A percentile compares a stretch with the other conserved stretches of the same genome.
These are phyloP conservation scores for Puffinus mauretanicus DNA, from an alignment of 2,113 vertebrate species.

Conservation along the genomic window DNA sequence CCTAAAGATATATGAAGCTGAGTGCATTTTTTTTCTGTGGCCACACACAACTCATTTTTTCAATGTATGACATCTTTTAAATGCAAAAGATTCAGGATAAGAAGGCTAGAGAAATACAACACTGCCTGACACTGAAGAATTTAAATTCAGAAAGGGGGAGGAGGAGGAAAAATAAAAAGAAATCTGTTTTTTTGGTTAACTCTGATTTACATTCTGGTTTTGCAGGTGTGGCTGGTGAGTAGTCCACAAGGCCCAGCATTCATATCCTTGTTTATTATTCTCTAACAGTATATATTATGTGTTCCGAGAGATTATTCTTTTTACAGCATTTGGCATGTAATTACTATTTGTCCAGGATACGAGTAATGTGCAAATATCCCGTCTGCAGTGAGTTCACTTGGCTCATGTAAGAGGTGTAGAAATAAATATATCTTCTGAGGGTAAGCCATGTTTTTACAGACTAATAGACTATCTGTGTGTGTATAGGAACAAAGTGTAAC, in stretches of 20 bases:
- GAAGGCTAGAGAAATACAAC: not conserved
- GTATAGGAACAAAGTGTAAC: not conserved
- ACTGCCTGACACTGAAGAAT: not conserved
- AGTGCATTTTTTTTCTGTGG: not conserved
- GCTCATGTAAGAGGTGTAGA: not conserved
- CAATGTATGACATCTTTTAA: not conserved
- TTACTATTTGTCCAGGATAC: not conserved
- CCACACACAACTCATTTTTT: not conserved
- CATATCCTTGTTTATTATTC: not conserved
- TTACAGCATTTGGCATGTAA: not conserved
- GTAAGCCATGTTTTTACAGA: not conserved
- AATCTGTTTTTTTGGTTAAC: not conserved
- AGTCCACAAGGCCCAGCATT: not conserved
- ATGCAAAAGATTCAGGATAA: not conserved
- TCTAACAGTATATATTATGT: not conserved
- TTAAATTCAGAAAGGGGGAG: not conserved
- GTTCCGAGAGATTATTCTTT: not conserved
- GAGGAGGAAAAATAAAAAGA: not conserved
- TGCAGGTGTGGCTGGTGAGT: not conserved
- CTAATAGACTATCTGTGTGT: not conserved
- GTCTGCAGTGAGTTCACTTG: not conserved
- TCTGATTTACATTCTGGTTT: not conserved
- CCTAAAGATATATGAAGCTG: not conserved
- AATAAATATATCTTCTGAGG: not conserved
- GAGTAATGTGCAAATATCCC: not conserved